These are phyloP conservation scores for Trachelus tabidus DNA, from an alignment of 2,888 invertebrate genomes.

Conservation along the genomic window DNA sequence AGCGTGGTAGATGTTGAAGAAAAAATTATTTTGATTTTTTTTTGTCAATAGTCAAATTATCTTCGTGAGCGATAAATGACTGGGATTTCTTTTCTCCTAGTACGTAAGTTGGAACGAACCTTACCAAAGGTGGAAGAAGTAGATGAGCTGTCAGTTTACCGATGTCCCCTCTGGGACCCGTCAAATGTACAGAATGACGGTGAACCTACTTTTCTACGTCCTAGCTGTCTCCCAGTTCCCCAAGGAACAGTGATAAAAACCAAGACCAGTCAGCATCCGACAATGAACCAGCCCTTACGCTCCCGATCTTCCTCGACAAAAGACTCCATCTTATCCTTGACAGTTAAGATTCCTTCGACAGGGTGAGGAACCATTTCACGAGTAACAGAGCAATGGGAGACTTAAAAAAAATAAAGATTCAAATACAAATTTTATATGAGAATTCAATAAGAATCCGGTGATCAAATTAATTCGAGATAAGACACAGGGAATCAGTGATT, in stretches of 20 bases:
- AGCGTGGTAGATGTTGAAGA: not conserved
- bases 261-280: slow-evolving; percentile 57
- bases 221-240: slow-evolving; percentile 46
- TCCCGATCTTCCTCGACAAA: slow-evolving; percentile 29
- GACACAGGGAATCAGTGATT: not conserved
- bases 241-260: slow-evolving; percentile 58
- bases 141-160: slow-evolving; percentile 56
- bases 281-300: slow-evolving; percentile 46
- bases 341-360: not conserved
- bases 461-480: not conserved
- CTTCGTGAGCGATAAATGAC: not conserved
- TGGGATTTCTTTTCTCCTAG: not conserved
- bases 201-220: slow-evolving; percentile 47
- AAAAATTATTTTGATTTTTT: not conserved
- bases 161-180: slow-evolving; percentile 58
- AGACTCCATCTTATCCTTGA: slow-evolving; percentile 9
- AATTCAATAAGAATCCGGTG: not conserved
- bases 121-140: slow-evolving; percentile 26
- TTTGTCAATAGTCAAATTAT: not conserved
- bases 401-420: not conserved
- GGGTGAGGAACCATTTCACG: not conserved
- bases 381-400: not conserved
- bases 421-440: not conserved
- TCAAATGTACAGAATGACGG: slow-evolving; percentile 54
- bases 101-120: not conserved